Evolutionary conservation across 2,797 vertebrate genomes (phyloP).

Genomic region (Sebastes taczanowskii): DNA sequence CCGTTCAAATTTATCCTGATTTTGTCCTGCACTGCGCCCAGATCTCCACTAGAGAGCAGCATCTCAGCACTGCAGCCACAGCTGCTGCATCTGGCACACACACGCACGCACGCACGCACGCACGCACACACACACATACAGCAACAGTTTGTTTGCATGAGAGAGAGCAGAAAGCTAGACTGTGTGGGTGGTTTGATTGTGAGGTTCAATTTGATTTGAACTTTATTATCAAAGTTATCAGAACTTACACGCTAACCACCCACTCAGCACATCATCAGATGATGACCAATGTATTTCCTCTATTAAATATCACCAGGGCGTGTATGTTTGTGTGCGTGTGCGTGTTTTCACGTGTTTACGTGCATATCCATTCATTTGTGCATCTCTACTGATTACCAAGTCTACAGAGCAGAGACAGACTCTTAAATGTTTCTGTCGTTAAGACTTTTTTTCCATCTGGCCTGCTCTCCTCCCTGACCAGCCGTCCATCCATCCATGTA

Average conservation of each 20-base stretch:
- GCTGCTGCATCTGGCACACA: not conserved
- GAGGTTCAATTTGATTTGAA: conserved; percentile 54
- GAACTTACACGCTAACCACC: conserved; percentile 29
- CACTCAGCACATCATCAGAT: conserved; percentile 49
- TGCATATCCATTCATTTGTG: not conserved
- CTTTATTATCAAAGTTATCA: conserved; percentile 42
- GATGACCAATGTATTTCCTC: conserved; percentile 51
- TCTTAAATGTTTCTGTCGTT: conserved; percentile 18
- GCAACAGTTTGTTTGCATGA: conserved; percentile 14
- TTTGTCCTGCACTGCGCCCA: conserved; percentile 7
- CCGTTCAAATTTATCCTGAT: not conserved
- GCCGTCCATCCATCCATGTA: conserved; percentile 11
- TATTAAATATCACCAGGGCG: conserved; percentile 32
- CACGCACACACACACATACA: not conserved
- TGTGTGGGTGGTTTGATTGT: conserved; percentile 38
- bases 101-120: not conserved
- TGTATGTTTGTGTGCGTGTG: conserved; percentile 25
- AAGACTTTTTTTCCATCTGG: conserved; percentile 16
- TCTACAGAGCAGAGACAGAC: conserved; percentile 12
- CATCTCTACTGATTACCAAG: conserved; percentile 3
- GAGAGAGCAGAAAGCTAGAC: not conserved
- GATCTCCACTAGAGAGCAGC: conserved; percentile 62
- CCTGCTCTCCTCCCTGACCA: not conserved
- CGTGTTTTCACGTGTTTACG: not conserved
- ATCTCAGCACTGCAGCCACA: conserved; percentile 1